Percentiles rank a stretch among this genome's conserved stretches.
Evolutionary conservation across 2,113 vertebrate genomes (phyloP).

Genomic region (Paramormyrops kingsleyae): DNA sequence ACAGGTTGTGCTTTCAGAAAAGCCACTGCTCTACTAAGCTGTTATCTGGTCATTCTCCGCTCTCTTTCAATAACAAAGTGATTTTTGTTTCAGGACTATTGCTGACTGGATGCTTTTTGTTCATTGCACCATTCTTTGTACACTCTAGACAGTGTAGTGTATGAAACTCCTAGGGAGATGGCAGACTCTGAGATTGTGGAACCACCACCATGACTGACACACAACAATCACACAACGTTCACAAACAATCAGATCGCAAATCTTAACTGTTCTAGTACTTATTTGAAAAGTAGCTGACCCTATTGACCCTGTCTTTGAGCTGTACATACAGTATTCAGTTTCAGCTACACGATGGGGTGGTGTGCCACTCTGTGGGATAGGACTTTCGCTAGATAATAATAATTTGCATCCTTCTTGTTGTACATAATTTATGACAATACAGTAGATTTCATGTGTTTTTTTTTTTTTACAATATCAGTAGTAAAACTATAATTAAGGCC

Average conservation of each 20-base stretch:
- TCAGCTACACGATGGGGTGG: background rate
- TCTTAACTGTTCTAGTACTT: background rate
- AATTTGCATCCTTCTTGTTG: background rate
- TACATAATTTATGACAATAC: background rate
- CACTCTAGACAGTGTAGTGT: background rate
- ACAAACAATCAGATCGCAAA: background rate
- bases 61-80: background rate
- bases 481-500: background rate
- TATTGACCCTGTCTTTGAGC: background rate
- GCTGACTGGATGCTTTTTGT: background rate
- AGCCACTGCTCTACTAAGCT: background rate
- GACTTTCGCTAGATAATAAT: background rate
- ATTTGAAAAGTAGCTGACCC: background rate
- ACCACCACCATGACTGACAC: background rate
- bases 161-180: background rate
- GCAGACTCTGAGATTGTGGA: background rate
- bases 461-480: background rate
- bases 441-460: background rate
- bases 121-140: background rate
- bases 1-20: background rate
- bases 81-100: background rate
- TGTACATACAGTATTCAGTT: background rate
- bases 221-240: background rate
- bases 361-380: background rate
- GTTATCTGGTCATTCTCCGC: background rate